These are phyloP conservation scores for Spilarctia lutea DNA, from an alignment of 2,888 invertebrate species.

Conservation along the genomic window DNA sequence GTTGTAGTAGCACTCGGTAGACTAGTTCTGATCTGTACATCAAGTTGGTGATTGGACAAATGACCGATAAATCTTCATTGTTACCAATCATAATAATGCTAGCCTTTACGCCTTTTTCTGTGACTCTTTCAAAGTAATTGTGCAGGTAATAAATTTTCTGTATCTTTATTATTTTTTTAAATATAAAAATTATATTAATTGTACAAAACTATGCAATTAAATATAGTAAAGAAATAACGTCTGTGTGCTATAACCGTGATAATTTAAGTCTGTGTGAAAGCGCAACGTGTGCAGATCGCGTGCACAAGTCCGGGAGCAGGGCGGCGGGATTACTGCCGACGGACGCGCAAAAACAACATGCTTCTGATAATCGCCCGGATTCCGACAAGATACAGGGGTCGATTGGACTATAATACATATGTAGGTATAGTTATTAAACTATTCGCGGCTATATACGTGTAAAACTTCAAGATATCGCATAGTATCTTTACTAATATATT, in stretches of 20 bases:
- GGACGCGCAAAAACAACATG: conserved; percentile 62
- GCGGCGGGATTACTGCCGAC: conserved; percentile 51
- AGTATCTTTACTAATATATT: too few relatives aligned
- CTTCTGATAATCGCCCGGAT: conserved; percentile 49
- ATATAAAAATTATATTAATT: neutral
- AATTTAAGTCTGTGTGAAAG: conserved; percentile 27
- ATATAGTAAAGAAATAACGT: conserved; percentile 3
- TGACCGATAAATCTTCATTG: neutral
- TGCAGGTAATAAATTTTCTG: neutral
- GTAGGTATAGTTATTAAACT: neutral
- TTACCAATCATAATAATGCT: neutral
- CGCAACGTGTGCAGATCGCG: conserved; percentile 34
- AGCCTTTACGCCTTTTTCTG: neutral
- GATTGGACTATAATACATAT: neutral
- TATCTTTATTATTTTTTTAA: neutral
- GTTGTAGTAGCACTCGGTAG: neutral
- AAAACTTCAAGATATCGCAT: neutral
- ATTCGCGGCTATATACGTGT: neutral
- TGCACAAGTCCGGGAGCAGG: conserved; percentile 29
- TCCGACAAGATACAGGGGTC: conserved; percentile 44
- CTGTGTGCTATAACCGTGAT: conserved; percentile 2
- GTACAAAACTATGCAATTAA: neutral
- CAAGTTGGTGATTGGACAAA: neutral
- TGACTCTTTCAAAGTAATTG: neutral
- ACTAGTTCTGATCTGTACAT: neutral